phyloP scores from a whole-genome alignment of 1,140 invertebrate species.

The Halesus radiatus region DNA sequence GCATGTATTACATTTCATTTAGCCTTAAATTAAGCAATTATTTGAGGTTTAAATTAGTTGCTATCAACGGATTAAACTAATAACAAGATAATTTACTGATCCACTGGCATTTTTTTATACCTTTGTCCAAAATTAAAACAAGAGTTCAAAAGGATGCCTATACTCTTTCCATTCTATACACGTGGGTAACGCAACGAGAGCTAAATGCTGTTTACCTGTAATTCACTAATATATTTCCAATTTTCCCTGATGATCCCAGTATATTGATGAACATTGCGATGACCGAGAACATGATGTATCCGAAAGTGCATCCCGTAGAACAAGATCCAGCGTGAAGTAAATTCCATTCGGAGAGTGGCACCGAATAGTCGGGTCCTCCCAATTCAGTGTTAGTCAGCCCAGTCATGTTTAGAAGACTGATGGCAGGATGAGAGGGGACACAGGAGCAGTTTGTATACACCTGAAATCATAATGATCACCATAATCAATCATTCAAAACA shows the following conservation, averaged over 20 bases:
- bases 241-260: conserved; percentile 73
- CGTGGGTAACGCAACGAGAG: too few relatives aligned
- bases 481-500: background rate
- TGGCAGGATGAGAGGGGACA: conserved; percentile 38
- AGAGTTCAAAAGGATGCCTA: too few relatives aligned
- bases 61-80: too few relatives aligned
- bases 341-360: conserved; percentile 47
- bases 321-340: conserved; percentile 70
- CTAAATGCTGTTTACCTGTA: conserved; percentile 61
- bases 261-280: conserved; percentile 70
- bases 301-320: conserved; percentile 66
- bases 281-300: conserved; percentile 66
- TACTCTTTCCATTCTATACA: too few relatives aligned
- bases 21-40: too few relatives aligned
- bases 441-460: conserved; percentile 54
- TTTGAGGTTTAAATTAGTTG: too few relatives aligned
- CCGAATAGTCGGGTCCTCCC: conserved; percentile 47
- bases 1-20: too few relatives aligned
- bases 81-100: too few relatives aligned
- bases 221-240: conserved; percentile 76
- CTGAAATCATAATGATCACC: conserved; percentile 26
- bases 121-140: too few relatives aligned
- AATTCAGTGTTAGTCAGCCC: background rate
- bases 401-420: conserved; percentile 41
- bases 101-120: too few relatives aligned